Evolutionary conservation across 2,888 invertebrate genomes (phyloP), one percentile per base, ranked within the genome.

Genomic region (Bedellia somnulentella): DNA sequence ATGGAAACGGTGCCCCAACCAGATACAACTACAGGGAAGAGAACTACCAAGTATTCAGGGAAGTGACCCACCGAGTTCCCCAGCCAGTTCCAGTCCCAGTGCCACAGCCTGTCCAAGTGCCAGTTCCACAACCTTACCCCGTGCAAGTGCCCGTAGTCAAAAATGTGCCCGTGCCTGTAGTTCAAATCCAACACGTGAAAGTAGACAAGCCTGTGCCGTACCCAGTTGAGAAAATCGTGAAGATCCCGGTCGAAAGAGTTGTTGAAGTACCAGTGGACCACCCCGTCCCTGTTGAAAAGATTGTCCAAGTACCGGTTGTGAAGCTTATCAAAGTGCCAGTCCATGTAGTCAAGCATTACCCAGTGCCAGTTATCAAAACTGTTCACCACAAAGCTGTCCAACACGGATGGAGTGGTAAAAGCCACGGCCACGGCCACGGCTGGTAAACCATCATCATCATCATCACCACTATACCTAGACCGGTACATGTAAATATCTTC

Each of bases 161-260:
- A 37, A 73, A 79, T 13, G 57, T 80, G 1, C 78, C 80, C 32
- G 66, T 80, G 2, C 80, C 81, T 2, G 67, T 81, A 1, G 75
- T 80, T 5, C 66, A 79, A 43, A 78, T 76, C 27, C 78, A 79
- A 37, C 76, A 79, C 3, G 76, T 79, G 12, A 57, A 76, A 31
- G 58, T 81, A 9, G 81, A 81, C 45, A 80, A 67, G 39, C 80
- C 78, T 16, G 80, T 81, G 15, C 81, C 81, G 1, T 80, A 79
- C 45, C 67, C 79, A 10, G 80, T 81, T 8, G 80, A 80, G 44
- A 80, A 78, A 47, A 80, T 81, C 36, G 77, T 81, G 34, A 75
- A 78, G 34, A 64, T 81, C 6, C 80, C 79, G 27, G 66, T 77
- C 3, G 81, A 80, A 45, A 80, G 57, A 46, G 68, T 80, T 22